A percentile compares a stretch with the other conserved stretches of the same genome.
Evolutionary conservation across 2,888 invertebrate species (phyloP).

Genomic region (Malthinus flaveolus): DNA sequence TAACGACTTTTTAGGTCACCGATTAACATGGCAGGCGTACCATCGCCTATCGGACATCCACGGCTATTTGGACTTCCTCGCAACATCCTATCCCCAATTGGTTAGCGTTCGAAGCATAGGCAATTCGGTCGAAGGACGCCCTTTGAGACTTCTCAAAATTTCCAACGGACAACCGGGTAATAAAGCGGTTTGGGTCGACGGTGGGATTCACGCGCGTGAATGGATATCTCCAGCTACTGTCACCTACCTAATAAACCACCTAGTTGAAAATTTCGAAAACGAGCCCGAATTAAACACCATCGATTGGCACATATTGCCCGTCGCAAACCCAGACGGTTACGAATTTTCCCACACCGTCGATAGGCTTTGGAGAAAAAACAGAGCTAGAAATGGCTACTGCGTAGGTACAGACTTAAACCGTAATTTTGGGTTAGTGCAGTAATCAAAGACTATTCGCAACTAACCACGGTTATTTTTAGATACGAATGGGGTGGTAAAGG

Average conservation of each 20-base stretch:
- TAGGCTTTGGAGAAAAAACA: constrained; percentile 83
- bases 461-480: constrained; percentile 42
- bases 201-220: constrained; percentile 86
- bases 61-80: constrained; percentile 72
- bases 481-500: constrained; percentile 87
- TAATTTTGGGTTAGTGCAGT: constrained; percentile 69
- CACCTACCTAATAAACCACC: constrained; percentile 72
- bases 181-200: constrained; percentile 73
- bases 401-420: constrained; percentile 82
- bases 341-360: constrained; percentile 81
- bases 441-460: constrained; percentile 39
- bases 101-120: constrained; percentile 77
- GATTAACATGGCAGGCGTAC: constrained; percentile 78
- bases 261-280: constrained; percentile 69
- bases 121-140: constrained; percentile 71
- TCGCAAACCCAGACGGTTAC: constrained; percentile 86
- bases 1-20: constrained; percentile 51
- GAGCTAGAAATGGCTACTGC: constrained; percentile 64
- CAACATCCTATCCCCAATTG: constrained; percentile 70
- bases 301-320: constrained; percentile 80
- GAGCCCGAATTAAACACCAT: constrained; percentile 73
- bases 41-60: constrained; percentile 72
- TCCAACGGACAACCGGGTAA: constrained; percentile 68
- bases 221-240: constrained; percentile 85
- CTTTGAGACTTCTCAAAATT: constrained; percentile 71